Evolutionary conservation across 2,888 invertebrate genomes (phyloP), one percentile per base, ranked within the genome.

Genomic region (Adelognathus sp.): DNA sequence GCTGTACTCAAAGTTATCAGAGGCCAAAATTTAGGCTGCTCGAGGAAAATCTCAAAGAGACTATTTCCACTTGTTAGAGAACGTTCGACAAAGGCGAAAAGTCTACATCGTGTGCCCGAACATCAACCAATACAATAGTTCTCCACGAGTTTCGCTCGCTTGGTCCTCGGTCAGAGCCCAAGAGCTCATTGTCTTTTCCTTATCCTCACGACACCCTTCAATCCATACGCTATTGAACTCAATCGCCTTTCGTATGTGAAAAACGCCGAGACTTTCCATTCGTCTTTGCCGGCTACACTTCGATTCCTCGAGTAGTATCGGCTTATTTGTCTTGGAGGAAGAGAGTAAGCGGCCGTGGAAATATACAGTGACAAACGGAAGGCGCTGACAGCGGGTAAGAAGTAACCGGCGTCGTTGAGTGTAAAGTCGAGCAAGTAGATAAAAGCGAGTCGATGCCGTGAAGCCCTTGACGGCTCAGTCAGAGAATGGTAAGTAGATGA

Each of bases 361-460:
- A 44, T 21, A 39, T 16, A 44, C 18, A 72, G 16, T 29, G 63
- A 27, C 33, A 36, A 39, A n/a, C 54, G 33, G 54, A 31, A 41
- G 54, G 39, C 9, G 16, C 50, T 24, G 36, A 24, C 50, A 50
- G 21, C 39, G 27, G 21, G 41, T 46, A 63, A 60, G 79, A 67
- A 73, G 54, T 21, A 66, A 14, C 50, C 70, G 58, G 56, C 6
- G 56, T 44, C 52, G 56, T 72, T 67, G 76, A 79, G 79, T 79
- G 79, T 58, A 76, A 76, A 79, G 74, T 79, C 76, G 76, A 76
- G 72, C 79, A 76, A 76, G 72, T 58, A 72, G 76, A 76, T 76
- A 79, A 75, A 75, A 76, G 39, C 46, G 39, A 63, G 56, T 76
- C 67, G 74, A 79, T 79, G 70, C 74, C 58, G 74, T 39, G 71